A percentile compares a stretch with the other conserved stretches of the same genome.
phyloP scores from a whole-genome alignment of 2,888 invertebrate genomes.

The Volucella inflata region DNA sequence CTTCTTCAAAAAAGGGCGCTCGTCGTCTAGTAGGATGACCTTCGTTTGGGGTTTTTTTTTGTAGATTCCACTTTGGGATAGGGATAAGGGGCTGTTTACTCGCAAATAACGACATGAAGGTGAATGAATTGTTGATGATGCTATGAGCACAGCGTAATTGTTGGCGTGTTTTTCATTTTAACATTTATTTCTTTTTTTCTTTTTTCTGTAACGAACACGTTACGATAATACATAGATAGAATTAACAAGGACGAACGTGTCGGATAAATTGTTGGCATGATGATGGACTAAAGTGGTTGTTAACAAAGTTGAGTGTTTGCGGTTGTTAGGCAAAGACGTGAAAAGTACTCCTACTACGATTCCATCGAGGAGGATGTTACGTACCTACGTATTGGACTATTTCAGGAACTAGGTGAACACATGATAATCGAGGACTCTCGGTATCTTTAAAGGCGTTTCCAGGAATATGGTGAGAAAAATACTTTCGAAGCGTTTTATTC shows the following conservation, averaged over 20 bases:
- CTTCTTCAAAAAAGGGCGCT: conserved; percentile 14
- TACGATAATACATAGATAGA: conserved; percentile 21
- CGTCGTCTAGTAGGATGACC: conserved; percentile 13
- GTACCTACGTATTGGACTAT: no score
- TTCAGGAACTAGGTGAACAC: no score
- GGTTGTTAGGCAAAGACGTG: background rate
- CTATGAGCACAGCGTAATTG: conserved; percentile 45
- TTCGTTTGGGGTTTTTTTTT: conserved; percentile 3
- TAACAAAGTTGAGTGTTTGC: conserved; percentile 40
- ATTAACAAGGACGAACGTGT: conserved; percentile 42
- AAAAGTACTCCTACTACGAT: no score
- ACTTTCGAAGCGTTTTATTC: no score
- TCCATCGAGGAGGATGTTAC: no score
- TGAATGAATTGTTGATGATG: conserved; percentile 59
- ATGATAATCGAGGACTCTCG: no score
- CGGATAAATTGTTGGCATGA: conserved; percentile 47
- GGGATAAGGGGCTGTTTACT: background rate
- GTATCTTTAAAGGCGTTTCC: no score
- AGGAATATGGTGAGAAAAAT: no score
- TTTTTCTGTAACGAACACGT: conserved; percentile 16
- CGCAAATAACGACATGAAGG: conserved; percentile 36
- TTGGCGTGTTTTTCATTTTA: background rate
- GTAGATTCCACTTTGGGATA: background rate
- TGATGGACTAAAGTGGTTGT: conserved; percentile 35
- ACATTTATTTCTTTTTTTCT: background rate